phyloP scores from a whole-genome alignment of 1,140 invertebrate species.

The Anoplophora glabripennis region DNA sequence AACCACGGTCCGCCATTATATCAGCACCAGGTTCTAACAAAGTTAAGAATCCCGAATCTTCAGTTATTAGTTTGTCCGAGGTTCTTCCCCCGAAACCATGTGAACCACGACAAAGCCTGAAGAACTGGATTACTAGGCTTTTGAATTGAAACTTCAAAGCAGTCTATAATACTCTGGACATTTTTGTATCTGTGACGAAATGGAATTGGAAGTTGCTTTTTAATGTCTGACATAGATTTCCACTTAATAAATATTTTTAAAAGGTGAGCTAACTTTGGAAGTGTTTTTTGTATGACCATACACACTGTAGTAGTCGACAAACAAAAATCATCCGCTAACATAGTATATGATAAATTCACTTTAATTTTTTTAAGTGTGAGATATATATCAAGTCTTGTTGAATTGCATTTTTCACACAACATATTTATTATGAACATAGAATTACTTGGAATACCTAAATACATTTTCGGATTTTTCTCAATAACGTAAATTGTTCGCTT shows the following conservation, averaged over 20 bases:
- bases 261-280: background rate
- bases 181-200: conserved; percentile 1
- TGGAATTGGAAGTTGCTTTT: background rate
- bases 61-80: background rate
- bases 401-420: too few relatives aligned
- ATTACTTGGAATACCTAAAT: too few relatives aligned
- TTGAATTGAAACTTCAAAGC: conserved; percentile 15
- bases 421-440: too few relatives aligned
- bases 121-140: conserved; percentile 1
- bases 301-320: background rate
- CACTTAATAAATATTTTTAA: background rate
- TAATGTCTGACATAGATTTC: background rate
- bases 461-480: too few relatives aligned
- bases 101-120: conserved; percentile 11
- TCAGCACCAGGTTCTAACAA: background rate
- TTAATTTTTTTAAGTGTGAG: conserved; percentile 8
- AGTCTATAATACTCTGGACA: conserved; percentile 7
- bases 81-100: conserved; percentile 5
- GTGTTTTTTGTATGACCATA: background rate
- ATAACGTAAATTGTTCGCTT: too few relatives aligned
- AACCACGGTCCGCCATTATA: conserved; percentile 4
- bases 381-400: conserved; percentile 3
- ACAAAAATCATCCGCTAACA: background rate
- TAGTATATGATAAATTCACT: background rate
- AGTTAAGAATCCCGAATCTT: background rate